A percentile compares a stretch with the other conserved stretches of the same genome.
These are phyloP conservation scores for Oxyruncus cristatus DNA, from an alignment of 2,113 vertebrate genomes.

Conservation along the genomic window DNA sequence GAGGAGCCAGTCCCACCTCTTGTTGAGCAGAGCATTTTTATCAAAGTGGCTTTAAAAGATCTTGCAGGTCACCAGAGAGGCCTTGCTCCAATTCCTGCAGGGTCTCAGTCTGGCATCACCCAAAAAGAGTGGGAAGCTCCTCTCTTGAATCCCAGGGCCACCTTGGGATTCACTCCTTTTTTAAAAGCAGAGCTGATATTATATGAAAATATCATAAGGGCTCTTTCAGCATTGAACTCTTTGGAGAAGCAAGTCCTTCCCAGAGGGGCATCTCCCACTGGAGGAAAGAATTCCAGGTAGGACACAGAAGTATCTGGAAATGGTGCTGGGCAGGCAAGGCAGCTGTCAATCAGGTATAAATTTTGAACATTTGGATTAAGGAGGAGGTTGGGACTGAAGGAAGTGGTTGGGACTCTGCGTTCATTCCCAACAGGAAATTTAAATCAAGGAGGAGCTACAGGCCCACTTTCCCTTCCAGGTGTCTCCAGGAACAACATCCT, in stretches of 20 bases:
- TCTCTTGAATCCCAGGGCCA: neutral
- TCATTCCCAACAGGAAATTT: neutral
- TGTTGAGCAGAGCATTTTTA: neutral
- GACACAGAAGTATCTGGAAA: neutral
- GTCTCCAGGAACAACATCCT: neutral
- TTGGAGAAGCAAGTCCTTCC: neutral
- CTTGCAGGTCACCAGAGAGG: neutral
- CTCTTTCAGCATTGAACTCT: neutral
- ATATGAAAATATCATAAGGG: neutral
- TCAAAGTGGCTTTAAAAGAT: neutral
- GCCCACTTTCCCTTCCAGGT: neutral
- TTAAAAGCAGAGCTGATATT: neutral
- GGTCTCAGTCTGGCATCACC: neutral
- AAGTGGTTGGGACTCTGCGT: neutral
- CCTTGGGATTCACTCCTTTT: neutral
- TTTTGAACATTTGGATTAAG: neutral
- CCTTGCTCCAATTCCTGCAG: neutral
- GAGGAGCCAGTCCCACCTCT: neutral
- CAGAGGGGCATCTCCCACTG: rapidly evolving
- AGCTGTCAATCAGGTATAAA: neutral
- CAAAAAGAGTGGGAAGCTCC: too few relatives aligned
- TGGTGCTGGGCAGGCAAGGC: neutral
- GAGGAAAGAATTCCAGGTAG: neutral
- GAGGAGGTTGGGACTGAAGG: too few relatives aligned
- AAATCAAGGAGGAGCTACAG: neutral